Percentiles rank a stretch among this genome's conserved stretches.
Evolutionary conservation across 1,140 invertebrate genomes (phyloP).

Genomic region (Lepidurus arcticus): DNA sequence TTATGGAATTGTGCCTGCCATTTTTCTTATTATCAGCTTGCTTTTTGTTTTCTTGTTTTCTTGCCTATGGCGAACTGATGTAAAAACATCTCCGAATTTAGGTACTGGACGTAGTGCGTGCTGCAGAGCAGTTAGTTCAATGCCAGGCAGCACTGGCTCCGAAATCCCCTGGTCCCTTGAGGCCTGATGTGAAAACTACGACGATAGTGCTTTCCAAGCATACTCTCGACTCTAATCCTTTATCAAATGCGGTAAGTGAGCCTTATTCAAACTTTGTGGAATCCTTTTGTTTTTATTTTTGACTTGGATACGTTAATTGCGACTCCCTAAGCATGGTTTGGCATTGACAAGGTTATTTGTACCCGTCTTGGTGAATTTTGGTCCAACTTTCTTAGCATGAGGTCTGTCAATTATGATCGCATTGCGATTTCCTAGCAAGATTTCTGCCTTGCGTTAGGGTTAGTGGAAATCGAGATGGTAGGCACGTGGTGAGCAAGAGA

Average conservation of each 20-base stretch:
- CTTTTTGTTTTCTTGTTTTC: not conserved
- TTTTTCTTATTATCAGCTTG: not conserved
- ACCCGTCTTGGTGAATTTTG: not conserved
- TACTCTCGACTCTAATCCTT: constrained; percentile 57
- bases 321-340: not conserved
- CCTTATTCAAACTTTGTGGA: constrained; percentile 27
- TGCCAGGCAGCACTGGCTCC: constrained; percentile 53
- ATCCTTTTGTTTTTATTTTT: not conserved
- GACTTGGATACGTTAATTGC: not conserved
- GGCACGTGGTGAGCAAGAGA: too few relatives aligned
- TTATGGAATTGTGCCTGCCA: not conserved
- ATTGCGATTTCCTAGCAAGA: too few relatives aligned
- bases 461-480: too few relatives aligned
- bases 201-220: constrained; percentile 92
- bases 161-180: constrained; percentile 59
- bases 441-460: too few relatives aligned
- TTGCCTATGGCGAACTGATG: not conserved
- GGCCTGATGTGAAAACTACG: constrained; percentile 65
- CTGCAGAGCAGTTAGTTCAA: constrained; percentile 70
- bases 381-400: not conserved
- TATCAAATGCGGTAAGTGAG: constrained; percentile 54
- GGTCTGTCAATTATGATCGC: not conserved
- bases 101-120: constrained; percentile 81
- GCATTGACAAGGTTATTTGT: not conserved
- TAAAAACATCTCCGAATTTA: constrained; percentile 41